These are phyloP conservation scores for Syrmaticus mikado DNA, from an alignment of 2,113 vertebrate genomes.

Conservation along the genomic window DNA sequence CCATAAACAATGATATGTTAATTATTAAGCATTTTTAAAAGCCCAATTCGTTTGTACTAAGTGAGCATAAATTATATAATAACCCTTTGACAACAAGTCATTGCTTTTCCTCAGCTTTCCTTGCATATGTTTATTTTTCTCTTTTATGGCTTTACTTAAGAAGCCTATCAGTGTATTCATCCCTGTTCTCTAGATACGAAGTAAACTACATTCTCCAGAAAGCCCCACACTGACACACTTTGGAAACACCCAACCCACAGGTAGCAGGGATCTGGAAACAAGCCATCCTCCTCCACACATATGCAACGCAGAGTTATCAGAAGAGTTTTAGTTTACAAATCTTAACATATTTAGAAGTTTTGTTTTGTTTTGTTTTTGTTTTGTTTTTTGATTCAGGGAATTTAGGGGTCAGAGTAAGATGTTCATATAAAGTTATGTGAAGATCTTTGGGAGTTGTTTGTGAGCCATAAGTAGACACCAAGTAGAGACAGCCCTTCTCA, in stretches of 20 bases:
- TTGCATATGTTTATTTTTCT: neutral
- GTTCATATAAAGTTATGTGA: neutral
- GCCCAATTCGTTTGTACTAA: neutral
- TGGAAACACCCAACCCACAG: neutral
- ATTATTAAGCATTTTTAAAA: slow-evolving; percentile 13
- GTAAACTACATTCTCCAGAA: neutral
- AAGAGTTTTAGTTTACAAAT: neutral
- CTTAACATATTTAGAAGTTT: neutral
- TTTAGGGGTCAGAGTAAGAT: neutral
- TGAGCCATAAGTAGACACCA: neutral
- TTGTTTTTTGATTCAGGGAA: neutral
- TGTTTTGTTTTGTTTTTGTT: neutral
- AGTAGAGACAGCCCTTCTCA: neutral
- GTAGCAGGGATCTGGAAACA: neutral
- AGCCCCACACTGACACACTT: neutral
- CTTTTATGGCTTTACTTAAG: neutral
- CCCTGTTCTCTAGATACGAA: neutral
- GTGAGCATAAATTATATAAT: neutral
- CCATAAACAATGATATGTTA: neutral
- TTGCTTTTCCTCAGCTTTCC: neutral
- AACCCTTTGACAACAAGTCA: neutral
- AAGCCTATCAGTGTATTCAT: neutral
- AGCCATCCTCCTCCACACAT: fast-evolving
- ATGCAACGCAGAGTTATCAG: neutral
- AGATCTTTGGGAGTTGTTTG: neutral